These are phyloP conservation scores for Melanitta fusca DNA, from an alignment of 2,797 vertebrate species.

Conservation along the genomic window DNA sequence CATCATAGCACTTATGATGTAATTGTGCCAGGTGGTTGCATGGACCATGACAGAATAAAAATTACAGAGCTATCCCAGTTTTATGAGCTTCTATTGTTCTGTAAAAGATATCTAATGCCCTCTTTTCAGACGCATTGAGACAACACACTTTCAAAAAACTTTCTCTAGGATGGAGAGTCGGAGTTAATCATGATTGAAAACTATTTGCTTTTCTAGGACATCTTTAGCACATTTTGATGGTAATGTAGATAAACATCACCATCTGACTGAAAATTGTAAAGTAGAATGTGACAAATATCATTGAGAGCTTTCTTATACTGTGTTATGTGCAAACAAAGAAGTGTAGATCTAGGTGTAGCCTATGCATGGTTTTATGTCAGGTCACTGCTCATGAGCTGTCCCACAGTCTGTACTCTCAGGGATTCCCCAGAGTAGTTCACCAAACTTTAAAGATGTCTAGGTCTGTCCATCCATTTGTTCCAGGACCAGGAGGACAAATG, in stretches of 20 bases:
- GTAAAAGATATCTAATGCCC: slow-evolving; percentile 5
- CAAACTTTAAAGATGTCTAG: background rate
- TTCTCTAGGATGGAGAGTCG: slow-evolving; percentile 3
- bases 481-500: background rate
- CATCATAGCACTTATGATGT: slow-evolving; percentile 50
- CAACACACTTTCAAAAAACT: slow-evolving; percentile 24
- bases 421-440: background rate
- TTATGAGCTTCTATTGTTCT: slow-evolving; percentile 48
- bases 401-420: background rate
- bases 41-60: slow-evolving; percentile 51
- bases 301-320: background rate
- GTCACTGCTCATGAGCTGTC: background rate
- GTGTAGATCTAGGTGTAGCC: background rate
- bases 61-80: slow-evolving; percentile 39
- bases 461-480: background rate
- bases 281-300: background rate
- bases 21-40: slow-evolving; percentile 59
- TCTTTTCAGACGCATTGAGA: slow-evolving; percentile 32
- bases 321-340: background rate
- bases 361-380: background rate
- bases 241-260: background rate
- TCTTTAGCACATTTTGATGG: background rate
- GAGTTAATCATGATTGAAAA: slow-evolving; percentile 5
- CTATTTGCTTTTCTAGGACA: background rate
- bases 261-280: background rate